Conservation (phyloP, 2,888 invertebrate genomes). For the Abrostola triplasia region DNA sequence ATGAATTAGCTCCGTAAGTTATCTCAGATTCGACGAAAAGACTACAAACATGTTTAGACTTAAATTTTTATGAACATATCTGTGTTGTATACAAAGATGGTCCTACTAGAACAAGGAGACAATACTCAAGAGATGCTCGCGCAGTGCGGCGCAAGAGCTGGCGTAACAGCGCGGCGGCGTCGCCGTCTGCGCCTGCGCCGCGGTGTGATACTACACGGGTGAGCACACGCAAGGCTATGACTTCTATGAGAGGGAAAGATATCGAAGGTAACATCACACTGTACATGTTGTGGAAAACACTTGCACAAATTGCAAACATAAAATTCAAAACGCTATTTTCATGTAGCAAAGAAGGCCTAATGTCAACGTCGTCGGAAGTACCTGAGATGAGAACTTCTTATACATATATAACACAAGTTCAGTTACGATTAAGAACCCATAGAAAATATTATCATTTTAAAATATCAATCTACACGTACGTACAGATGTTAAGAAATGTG, state of each 20-base stretch:
- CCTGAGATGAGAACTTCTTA: constrained; percentile 27
- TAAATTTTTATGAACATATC: constrained; percentile 87
- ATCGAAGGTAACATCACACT: constrained; percentile 49
- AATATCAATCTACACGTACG: constrained; percentile 41
- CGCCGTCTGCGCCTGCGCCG: constrained; percentile 6
- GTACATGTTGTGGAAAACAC: constrained; percentile 37
- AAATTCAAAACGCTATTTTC: constrained; percentile 23
- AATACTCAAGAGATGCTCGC: constrained; percentile 77
- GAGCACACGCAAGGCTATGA: constrained; percentile 29
- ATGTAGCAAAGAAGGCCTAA: constrained; percentile 36
- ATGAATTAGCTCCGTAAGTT: constrained; percentile 83
- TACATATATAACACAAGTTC: constrained; percentile 28
- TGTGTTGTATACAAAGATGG: constrained; percentile 82
- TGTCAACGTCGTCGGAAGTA: constrained; percentile 30
- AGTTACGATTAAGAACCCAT: constrained; percentile 26
- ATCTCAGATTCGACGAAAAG: constrained; percentile 88
- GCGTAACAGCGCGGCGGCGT: constrained; percentile 7
- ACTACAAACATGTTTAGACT: constrained; percentile 85
- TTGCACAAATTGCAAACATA: constrained; percentile 26
- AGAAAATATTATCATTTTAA: constrained; percentile 16
- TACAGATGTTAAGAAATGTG: constrained; percentile 36
- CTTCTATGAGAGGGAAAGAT: constrained; percentile 22
- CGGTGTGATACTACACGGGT: constrained; percentile 19
- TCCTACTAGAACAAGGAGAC: constrained; percentile 81
- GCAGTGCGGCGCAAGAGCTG: constrained; percentile 35